A percentile compares a stretch with the other conserved stretches of the same genome.
phyloP scores from a whole-genome alignment of 2,797 vertebrate species.

The Sarcoramphus papa region DNA sequence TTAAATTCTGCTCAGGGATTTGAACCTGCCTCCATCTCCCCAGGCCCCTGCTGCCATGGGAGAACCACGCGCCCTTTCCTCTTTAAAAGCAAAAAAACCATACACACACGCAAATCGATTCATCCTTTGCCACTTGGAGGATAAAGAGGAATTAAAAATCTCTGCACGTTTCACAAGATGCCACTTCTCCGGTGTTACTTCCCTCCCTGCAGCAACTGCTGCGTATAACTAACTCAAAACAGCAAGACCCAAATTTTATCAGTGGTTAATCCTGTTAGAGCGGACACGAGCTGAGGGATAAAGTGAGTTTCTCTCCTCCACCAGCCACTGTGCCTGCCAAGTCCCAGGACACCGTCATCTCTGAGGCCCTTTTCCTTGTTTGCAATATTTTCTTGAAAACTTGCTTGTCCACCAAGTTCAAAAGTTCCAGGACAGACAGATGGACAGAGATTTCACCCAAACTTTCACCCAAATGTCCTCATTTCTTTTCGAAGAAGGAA shows the following conservation, averaged over 20 bases:
- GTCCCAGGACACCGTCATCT: background rate
- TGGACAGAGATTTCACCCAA: background rate
- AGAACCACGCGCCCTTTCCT: background rate
- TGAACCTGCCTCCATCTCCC: background rate
- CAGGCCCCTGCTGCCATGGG: background rate
- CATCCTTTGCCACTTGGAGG: background rate
- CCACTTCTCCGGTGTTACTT: background rate
- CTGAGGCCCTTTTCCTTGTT: background rate
- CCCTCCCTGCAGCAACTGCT: background rate
- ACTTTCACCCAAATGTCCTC: background rate
- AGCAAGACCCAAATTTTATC: background rate
- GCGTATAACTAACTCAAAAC: background rate
- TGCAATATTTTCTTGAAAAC: background rate
- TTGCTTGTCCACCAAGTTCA: background rate
- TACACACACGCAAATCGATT: background rate
- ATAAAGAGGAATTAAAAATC: background rate
- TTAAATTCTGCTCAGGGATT: background rate
- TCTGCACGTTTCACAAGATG: background rate
- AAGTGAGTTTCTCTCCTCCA: background rate
- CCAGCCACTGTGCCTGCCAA: background rate
- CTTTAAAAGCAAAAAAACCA: background rate
- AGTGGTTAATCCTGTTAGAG: background rate
- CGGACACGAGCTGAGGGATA: fast-evolving
- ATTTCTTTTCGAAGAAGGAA: background rate
- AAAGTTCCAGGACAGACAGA: background rate